Percentiles rank a stretch among this genome's conserved stretches.
Evolutionary conservation across 2,797 vertebrate genomes (phyloP).

Genomic region (Muraenolepis orangiensis): DNA sequence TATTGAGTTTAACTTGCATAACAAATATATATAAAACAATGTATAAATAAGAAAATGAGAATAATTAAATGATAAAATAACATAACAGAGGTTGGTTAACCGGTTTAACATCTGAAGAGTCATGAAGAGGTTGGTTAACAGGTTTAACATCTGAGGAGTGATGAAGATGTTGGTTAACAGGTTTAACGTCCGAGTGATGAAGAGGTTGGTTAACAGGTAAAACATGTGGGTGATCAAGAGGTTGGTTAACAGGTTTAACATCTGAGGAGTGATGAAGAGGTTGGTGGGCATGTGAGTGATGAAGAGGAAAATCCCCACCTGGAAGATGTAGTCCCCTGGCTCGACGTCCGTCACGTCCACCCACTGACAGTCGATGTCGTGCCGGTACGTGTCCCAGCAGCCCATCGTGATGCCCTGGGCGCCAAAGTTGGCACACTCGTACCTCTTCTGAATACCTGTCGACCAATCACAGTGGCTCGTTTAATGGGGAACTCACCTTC

Average conservation of each 20-base stretch:
- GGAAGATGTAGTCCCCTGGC: constrained; percentile 89
- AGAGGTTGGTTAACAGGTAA: too few species aligned
- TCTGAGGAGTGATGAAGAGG: too few species aligned
- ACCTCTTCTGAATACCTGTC: constrained; percentile 80
- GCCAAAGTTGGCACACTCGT: constrained; percentile 91
- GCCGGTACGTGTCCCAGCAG: constrained; percentile 93
- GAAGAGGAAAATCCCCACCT: constrained; percentile 65
- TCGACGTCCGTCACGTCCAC: constrained; percentile 88
- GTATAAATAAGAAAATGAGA: background rate
- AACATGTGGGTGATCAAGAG: too few species aligned
- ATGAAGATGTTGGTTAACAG: too few species aligned
- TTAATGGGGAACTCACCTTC: too few species aligned
- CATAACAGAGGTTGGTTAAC: too few species aligned
- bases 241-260: too few species aligned
- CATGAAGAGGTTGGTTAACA: too few species aligned
- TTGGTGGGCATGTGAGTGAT: background rate
- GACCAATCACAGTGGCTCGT: background rate
- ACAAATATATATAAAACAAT: background rate
- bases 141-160: too few species aligned
- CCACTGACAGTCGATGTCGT: constrained; percentile 99
- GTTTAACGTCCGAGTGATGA: too few species aligned
- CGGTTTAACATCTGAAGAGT: too few species aligned
- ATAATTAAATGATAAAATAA: background rate
- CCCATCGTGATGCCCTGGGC: constrained; percentile 92
- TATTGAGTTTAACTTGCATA: background rate